Conservation (phyloP, 2,797 vertebrate genomes). For the Etheostoma perlongum region DNA sequence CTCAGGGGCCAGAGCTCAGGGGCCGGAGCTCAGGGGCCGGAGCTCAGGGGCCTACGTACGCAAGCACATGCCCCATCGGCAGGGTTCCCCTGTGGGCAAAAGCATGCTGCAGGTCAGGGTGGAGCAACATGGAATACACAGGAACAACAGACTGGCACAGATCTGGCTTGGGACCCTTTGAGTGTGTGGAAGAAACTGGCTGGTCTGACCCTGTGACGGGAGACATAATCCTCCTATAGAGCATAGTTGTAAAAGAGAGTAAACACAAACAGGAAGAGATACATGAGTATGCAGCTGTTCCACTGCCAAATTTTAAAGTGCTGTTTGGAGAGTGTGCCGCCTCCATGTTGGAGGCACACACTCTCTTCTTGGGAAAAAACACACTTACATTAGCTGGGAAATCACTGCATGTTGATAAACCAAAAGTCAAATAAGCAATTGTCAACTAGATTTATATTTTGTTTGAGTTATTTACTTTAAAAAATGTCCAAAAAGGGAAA, state of each 20-base stretch:
- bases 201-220: slow-evolving; percentile 43
- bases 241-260: slow-evolving; percentile 58
- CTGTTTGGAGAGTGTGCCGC: slow-evolving; percentile 56
- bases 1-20: slow-evolving; percentile 84
- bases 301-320: slow-evolving; percentile 73
- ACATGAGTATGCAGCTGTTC: slow-evolving; percentile 71
- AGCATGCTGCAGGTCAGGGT: slow-evolving; percentile 75
- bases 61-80: slow-evolving; percentile 84
- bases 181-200: slow-evolving; percentile 41
- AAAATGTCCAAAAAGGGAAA: slow-evolving; percentile 22
- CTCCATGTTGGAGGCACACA: slow-evolving; percentile 63
- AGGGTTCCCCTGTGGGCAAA: slow-evolving; percentile 79
- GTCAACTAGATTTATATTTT: slow-evolving; percentile 35
- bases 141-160: slow-evolving; percentile 77
- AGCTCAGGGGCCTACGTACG: slow-evolving; percentile 87
- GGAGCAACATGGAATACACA: slow-evolving; percentile 63
- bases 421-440: slow-evolving; percentile 40
- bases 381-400: slow-evolving; percentile 57
- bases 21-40: slow-evolving; percentile 83
- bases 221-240: slow-evolving; percentile 58
- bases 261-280: slow-evolving; percentile 85
- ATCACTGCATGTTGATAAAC: slow-evolving; percentile 53
- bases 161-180: slow-evolving; percentile 38
- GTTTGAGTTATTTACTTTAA: slow-evolving; percentile 13
- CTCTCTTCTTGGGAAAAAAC: slow-evolving; percentile 50